Percentiles rank a stretch among this genome's conserved stretches.
These are phyloP conservation scores for Scarus forsteni DNA, from an alignment of 2,797 vertebrate species.

Conservation along the genomic window DNA sequence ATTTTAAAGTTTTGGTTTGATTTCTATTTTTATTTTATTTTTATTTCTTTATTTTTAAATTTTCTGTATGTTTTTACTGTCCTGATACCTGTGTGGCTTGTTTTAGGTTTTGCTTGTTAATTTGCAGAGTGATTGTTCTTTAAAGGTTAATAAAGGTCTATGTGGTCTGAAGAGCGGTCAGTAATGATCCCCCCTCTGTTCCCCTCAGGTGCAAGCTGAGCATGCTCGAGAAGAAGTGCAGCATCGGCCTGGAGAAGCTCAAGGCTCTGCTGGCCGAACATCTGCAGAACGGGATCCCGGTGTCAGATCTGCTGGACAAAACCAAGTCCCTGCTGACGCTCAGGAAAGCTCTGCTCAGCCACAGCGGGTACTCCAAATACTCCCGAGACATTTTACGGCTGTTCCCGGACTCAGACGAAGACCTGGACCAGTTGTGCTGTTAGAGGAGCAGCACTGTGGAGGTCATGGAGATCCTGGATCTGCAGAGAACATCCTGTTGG, in stretches of 20 bases:
- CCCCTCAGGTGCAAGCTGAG: constrained; percentile 79
- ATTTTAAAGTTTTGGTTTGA: too few relatives aligned
- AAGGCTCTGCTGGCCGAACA: constrained; percentile 78
- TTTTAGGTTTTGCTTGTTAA: too few relatives aligned
- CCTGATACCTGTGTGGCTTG: not conserved
- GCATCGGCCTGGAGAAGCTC: constrained; percentile 78
- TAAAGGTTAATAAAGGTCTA: too few relatives aligned
- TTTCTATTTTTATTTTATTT: too few relatives aligned
- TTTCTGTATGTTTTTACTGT: too few relatives aligned
- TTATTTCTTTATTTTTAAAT: too few relatives aligned
- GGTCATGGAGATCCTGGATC: not conserved
- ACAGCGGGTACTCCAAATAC: constrained; percentile 80
- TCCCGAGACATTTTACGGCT: constrained; percentile 79
- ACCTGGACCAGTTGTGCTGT: constrained; percentile 75
- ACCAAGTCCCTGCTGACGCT: constrained; percentile 75
- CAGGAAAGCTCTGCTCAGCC: constrained; percentile 76
- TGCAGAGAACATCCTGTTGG: constrained; percentile 1
- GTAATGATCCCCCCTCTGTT: not conserved
- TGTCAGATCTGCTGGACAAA: constrained; percentile 80
- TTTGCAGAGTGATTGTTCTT: too few relatives aligned
- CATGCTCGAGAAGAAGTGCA: constrained; percentile 81
- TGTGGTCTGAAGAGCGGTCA: too few relatives aligned
- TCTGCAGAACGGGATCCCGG: constrained; percentile 74
- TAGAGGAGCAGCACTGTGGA: constrained; percentile 38
- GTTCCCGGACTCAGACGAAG: constrained; percentile 77